Conservation (phyloP, 1,140 invertebrate genomes). For the Euwallacea fornicatus region DNA sequence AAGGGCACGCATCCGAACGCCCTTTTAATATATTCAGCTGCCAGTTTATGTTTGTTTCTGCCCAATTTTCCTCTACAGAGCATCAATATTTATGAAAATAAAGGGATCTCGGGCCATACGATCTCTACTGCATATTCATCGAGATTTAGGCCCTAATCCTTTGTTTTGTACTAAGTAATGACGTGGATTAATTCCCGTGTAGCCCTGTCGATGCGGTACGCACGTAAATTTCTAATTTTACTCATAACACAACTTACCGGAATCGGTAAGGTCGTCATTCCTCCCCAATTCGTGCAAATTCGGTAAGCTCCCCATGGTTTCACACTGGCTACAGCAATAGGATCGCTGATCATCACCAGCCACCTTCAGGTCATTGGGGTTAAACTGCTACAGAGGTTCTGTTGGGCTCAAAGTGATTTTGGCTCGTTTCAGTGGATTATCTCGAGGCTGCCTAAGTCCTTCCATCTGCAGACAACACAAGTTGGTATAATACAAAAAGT, state of each 20-base stretch:
- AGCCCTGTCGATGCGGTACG: too few species aligned
- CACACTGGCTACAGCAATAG: background rate
- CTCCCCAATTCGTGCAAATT: slow-evolving; percentile 63
- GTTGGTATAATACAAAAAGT: too few species aligned
- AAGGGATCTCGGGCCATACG: background rate
- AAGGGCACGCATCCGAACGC: too few species aligned
- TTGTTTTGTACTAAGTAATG: too few species aligned
- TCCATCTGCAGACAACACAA: too few species aligned
- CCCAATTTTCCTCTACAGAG: slow-evolving; percentile 4
- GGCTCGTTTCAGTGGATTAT: too few species aligned
- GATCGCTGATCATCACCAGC: slow-evolving; percentile 23
- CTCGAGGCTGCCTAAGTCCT: too few species aligned
- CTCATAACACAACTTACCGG: slow-evolving; percentile 11
- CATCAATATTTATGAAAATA: slow-evolving; percentile 8
- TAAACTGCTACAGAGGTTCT: too few species aligned
- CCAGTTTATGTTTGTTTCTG: background rate
- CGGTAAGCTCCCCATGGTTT: slow-evolving; percentile 64
- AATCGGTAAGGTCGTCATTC: slow-evolving; percentile 51
- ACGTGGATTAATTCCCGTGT: too few species aligned
- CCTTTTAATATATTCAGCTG: background rate
- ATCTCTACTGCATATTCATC: slow-evolving; percentile 2
- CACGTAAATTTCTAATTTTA: too few species aligned
- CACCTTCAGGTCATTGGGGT: too few species aligned
- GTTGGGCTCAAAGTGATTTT: too few species aligned
- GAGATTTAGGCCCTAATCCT: background rate